Evolutionary conservation across 2,888 invertebrate species (phyloP).

Genomic region (Pristionchus entomophagus): DNA sequence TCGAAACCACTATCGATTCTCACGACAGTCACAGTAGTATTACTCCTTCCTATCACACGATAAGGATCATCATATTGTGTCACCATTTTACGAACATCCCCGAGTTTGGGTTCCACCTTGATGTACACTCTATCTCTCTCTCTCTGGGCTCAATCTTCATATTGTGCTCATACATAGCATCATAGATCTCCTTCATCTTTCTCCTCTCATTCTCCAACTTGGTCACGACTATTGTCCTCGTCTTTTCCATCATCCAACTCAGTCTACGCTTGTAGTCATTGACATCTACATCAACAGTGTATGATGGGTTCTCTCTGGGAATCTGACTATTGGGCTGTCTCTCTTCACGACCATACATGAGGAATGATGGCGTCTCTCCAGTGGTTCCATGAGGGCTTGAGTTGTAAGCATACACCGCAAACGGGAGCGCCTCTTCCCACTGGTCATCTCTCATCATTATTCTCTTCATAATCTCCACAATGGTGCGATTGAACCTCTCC

Average conservation of each 20-base stretch:
- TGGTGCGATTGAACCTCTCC: too few relatives aligned
- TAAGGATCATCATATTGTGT: neutral
- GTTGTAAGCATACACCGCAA: conserved; percentile 32
- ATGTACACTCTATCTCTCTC: neutral
- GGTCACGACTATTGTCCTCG: too few relatives aligned
- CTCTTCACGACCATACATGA: too few relatives aligned
- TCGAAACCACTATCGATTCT: neutral
- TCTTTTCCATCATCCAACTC: too few relatives aligned
- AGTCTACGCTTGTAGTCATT: too few relatives aligned
- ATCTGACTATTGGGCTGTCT: neutral
- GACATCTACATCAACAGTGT: neutral
- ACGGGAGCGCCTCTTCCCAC: conserved; percentile 34
- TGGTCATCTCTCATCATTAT: too few relatives aligned
- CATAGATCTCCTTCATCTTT: too few relatives aligned
- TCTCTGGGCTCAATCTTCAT: neutral
- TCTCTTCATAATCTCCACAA: too few relatives aligned
- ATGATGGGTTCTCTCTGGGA: neutral
- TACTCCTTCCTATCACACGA: neutral
- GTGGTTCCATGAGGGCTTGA: neutral
- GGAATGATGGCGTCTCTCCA: too few relatives aligned
- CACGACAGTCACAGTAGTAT: conserved; percentile 3
- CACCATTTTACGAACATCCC: neutral
- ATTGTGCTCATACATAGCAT: neutral
- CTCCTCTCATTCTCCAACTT: too few relatives aligned
- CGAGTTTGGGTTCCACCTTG: neutral